Conservation (phyloP, 2,113 vertebrate genomes). For the Nanorana parkeri region DNA sequence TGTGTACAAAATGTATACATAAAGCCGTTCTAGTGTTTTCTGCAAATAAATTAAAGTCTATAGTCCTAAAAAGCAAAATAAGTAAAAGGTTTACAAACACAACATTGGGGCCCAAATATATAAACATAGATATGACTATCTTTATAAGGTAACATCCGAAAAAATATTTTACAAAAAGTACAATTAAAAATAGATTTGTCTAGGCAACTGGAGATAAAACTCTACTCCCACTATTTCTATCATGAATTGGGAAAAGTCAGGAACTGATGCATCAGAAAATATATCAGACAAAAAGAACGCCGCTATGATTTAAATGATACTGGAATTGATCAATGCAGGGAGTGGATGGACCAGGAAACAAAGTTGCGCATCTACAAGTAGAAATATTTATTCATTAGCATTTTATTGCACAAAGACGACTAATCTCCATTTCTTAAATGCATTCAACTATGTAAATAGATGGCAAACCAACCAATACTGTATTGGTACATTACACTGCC, state of each 20-base stretch:
- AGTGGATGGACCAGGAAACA: background rate
- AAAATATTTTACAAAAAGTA: conserved; percentile 7
- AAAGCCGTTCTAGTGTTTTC: conserved; percentile 48
- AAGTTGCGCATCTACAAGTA: too few species aligned
- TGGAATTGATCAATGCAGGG: background rate
- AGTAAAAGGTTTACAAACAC: conserved; percentile 1
- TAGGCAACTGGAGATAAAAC: conserved; percentile 3
- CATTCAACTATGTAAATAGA: too few species aligned
- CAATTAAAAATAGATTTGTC: conserved; percentile 20
- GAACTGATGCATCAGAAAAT: background rate
- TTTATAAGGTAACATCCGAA: background rate
- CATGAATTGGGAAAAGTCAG: background rate
- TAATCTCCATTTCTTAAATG: too few species aligned
- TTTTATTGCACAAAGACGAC: too few species aligned
- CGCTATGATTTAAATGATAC: background rate
- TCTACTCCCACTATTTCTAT: conserved; percentile 2
- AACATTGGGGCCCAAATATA: conserved; percentile 1
- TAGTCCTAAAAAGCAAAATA: conserved; percentile 31
- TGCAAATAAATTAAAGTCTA: conserved; percentile 55
- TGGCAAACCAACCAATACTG: too few species aligned
- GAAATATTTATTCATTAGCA: too few species aligned
- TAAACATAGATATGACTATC: conserved; percentile 4
- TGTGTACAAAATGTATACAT: conserved; percentile 47
- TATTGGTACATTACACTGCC: too few species aligned
- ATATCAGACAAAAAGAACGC: background rate